Evolutionary conservation across 2,797 vertebrate genomes (phyloP), one percentile per base, ranked within the genome.

Genomic region (Hirundo rustica): DNA sequence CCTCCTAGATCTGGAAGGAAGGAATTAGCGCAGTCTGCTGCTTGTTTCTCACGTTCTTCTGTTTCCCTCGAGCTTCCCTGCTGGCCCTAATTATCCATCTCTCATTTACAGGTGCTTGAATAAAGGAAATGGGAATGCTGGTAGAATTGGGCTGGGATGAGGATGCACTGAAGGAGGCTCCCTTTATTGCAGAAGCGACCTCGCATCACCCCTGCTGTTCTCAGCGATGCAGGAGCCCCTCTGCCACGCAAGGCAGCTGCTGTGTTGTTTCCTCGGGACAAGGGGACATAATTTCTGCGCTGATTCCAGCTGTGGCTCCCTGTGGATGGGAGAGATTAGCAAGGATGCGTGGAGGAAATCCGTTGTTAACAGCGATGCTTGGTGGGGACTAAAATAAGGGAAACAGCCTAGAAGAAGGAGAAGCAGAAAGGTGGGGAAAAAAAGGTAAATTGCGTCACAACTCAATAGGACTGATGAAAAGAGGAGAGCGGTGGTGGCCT

Each of bases 11-110:
- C 53, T 34, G 34, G 50, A 75, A 84, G 64, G 42, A 47, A 51
- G 77, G 79, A 96, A 92, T 78, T 27, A 94, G 66, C 10, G 2
- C 68, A 72, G 51, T 48, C 36, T 91, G 61, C 36, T 73, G 40
- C 54, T 85, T 55, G 67, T 61, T 85, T 76, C 36, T 85, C 71
- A 47, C 9, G 0, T 77, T 80, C 14, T 57, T 72, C 73, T 74
- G 5, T 34, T 74, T 74, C 66, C 54, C 30, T 26, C 34, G 53
- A 78, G 92, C 58, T 40, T 77, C 58, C 40, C 82, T 45, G 34
- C 80, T 67, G 64, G 74, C 75, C 57, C 50, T 65, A 89, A 91
- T 96, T 92, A 94, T 32, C 93, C 64, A 29, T 58, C 74, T 76
- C 88, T 74, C 86, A 70, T 81, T 92, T 85, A 45, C 20, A 58